phyloP scores from a whole-genome alignment of 2,113 vertebrate genomes.

The Sprattus sprattus region DNA sequence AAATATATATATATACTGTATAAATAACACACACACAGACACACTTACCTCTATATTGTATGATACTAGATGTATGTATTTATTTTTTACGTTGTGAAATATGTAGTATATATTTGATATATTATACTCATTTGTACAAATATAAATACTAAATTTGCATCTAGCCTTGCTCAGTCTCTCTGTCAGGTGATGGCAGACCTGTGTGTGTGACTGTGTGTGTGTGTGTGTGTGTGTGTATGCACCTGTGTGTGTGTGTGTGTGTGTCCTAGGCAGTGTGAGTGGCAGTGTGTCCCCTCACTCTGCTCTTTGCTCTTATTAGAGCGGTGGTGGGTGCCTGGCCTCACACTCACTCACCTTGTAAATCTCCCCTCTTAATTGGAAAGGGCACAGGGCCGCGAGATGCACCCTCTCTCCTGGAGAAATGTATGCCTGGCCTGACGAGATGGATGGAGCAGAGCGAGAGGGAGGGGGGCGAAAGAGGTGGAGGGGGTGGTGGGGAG shows the following conservation, averaged over 20 bases:
- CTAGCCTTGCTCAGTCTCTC: no score
- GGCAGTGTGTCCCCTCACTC: slow-evolving; percentile 24
- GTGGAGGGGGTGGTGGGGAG: background rate
- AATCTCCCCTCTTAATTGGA: slow-evolving; percentile 74
- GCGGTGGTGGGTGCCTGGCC: slow-evolving; percentile 66
- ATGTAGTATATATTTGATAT: no score
- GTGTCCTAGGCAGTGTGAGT: slow-evolving; percentile 10
- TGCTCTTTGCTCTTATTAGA: slow-evolving; percentile 64
- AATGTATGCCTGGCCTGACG: slow-evolving; percentile 1
- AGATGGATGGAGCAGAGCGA: slow-evolving; percentile 1
- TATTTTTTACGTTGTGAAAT: no score
- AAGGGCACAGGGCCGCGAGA: slow-evolving; percentile 60
- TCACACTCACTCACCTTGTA: slow-evolving; percentile 69
- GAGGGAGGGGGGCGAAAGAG: background rate
- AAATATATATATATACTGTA: no score
- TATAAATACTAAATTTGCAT: no score
- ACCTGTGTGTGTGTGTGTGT: background rate
- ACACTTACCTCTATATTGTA: no score
- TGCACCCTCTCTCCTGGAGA: slow-evolving; percentile 52
- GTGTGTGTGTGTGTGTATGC: background rate
- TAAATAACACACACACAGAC: no score
- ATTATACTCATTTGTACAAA: no score
- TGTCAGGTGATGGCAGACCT: background rate
- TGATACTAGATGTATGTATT: no score
- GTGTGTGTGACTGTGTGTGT: background rate